Evolutionary conservation across 2,113 vertebrate genomes (phyloP).

Genomic region (Balaeniceps rex): DNA sequence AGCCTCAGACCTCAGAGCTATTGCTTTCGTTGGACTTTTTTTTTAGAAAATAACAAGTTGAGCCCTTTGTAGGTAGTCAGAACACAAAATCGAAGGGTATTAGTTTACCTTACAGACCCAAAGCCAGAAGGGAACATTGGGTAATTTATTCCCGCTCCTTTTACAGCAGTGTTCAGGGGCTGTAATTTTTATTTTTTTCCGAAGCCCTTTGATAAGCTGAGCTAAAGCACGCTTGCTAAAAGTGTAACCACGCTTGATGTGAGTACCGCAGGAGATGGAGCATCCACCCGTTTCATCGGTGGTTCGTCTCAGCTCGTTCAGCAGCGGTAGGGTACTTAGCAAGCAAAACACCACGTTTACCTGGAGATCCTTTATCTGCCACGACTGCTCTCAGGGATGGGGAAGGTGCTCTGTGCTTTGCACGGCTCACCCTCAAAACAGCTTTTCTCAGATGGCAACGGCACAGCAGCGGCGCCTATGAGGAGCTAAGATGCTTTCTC

Average conservation of each 20-base stretch:
- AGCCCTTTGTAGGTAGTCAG: background rate
- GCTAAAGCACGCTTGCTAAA: background rate
- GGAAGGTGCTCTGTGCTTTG: background rate
- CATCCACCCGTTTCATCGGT: rapidly evolving
- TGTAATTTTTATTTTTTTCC: background rate
- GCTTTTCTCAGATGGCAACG: no score
- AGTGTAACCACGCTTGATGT: rapidly evolving
- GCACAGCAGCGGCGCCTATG: background rate
- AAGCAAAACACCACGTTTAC: background rate
- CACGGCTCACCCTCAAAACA: rapidly evolving
- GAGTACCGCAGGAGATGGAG: background rate
- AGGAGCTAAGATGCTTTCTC: background rate
- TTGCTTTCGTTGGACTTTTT: background rate
- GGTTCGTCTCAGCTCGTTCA: no score
- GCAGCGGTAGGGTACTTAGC: background rate
- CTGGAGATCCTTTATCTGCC: background rate
- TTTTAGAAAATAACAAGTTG: background rate
- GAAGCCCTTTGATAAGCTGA: background rate
- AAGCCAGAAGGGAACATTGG: background rate
- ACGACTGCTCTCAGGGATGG: rapidly evolving
- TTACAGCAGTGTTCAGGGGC: no score
- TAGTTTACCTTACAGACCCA: background rate
- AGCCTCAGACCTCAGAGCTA: background rate
- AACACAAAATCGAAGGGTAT: background rate
- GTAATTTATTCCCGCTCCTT: background rate